Conservation (phyloP, 2,113 vertebrate genomes). For the Oxyruncus cristatus region DNA sequence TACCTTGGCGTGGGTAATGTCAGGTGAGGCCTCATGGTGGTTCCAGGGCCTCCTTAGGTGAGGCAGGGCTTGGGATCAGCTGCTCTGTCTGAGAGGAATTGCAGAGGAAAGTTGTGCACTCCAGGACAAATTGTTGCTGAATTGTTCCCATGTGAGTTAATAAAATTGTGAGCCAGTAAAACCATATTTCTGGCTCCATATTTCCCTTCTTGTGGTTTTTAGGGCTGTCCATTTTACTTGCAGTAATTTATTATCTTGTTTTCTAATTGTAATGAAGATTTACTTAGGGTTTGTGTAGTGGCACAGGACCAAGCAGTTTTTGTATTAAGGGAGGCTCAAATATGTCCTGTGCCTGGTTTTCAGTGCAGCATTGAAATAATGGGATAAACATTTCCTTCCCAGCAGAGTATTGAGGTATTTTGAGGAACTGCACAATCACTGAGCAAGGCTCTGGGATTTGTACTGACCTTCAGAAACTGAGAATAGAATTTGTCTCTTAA, state of each 20-base stretch:
- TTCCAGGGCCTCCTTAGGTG: background rate
- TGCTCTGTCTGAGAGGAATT: background rate
- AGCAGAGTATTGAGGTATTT: accelerated
- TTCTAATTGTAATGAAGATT: background rate
- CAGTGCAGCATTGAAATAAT: background rate
- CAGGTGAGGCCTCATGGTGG: background rate
- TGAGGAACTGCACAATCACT: background rate
- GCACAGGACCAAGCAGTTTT: background rate
- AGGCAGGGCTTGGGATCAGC: background rate
- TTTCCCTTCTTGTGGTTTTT: constrained; percentile 3
- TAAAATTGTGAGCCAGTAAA: constrained; percentile 5
- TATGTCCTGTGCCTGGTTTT: background rate
- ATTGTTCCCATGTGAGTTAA: background rate
- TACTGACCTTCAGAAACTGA: background rate
- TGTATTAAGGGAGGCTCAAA: background rate
- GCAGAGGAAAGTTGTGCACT: background rate
- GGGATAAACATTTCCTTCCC: background rate
- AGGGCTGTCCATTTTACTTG: background rate
- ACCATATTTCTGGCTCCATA: background rate
- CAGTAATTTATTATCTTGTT: background rate
- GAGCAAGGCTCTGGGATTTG: background rate
- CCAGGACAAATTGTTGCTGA: background rate
- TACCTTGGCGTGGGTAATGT: accelerated
- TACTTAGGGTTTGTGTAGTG: background rate
- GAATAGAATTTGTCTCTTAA: background rate